A percentile compares a stretch with the other conserved stretches of the same genome.
Conservation (phyloP, 2,113 vertebrate species). For the Dipodomys ordii region DNA sequence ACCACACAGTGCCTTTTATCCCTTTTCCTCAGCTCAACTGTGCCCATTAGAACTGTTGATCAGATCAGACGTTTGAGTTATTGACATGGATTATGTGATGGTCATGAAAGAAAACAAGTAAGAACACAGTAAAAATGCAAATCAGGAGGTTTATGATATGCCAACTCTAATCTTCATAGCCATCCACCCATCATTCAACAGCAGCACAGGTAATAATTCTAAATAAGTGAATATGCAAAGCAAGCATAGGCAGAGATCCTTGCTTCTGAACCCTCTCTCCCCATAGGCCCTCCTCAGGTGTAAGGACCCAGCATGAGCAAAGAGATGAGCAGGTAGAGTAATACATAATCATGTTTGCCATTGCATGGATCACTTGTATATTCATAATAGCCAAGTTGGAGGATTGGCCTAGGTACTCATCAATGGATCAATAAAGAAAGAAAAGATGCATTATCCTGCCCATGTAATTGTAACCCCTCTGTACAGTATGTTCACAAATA, state of each 20-base stretch:
- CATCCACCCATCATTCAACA: not conserved
- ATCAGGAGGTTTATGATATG: not conserved
- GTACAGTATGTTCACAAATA: too few relatives aligned
- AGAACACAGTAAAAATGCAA: conserved; percentile 28
- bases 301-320: not conserved
- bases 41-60: conserved; percentile 21
- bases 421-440: too few relatives aligned
- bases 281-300: not conserved
- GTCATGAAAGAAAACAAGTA: not conserved
- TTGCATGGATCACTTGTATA: too few relatives aligned
- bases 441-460: too few relatives aligned
- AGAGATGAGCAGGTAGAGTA: not conserved
- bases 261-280: not conserved
- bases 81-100: conserved; percentile 24
- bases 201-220: not conserved
- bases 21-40: not conserved
- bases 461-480: too few relatives aligned
- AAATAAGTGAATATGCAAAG: not conserved
- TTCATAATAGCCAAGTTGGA: too few relatives aligned
- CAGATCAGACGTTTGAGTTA: conserved; percentile 24
- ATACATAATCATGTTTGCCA: not conserved
- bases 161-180: not conserved
- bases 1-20: not conserved
- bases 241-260: not conserved
- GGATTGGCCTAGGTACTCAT: too few relatives aligned